Evolutionary conservation across 2,797 vertebrate genomes (phyloP), one percentile per base, ranked within the genome.

Genomic region (Fringilla coelebs): DNA sequence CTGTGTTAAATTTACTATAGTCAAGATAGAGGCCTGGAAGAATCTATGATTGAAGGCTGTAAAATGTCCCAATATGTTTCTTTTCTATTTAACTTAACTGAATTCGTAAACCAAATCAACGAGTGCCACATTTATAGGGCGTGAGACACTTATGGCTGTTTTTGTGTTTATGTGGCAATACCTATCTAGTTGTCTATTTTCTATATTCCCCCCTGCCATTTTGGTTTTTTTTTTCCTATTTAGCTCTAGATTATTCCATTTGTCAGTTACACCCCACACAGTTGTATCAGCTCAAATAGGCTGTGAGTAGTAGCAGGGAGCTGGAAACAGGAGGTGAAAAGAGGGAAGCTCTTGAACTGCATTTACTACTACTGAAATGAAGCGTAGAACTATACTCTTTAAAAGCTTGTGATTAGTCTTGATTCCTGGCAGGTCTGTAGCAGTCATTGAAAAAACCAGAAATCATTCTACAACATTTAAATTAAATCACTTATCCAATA

Each of bases 381-480:
- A 85, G 43, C 22, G 24, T 49, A 20, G 40, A 83, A 32, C 29
- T 51, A 6, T 34, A 10, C 2, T 62, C 24, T 70, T 68, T 57
- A 83, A 68, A 60, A 85, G 43, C 17, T 73, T 2, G 0, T 62
- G 38, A 61, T 65, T 83, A 85, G 41, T 85, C 45, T 79, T 85
- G 58, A 62, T 73, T 90, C n/a, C 32, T 90, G 85, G 25, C 8
- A 31, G 40, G 24, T 38, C 48, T 91, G 17, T 89, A 90, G 67
- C 16, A 78, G 34, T 32, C 45, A 79, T 26, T 58, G 45, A 71
- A 58, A 85, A 89, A 79, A 40, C 1, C 40, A 85, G 41, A 78
- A 95, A 93, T 75, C 31, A 36, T 13, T 54, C 66, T 83, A 22
- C 38, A 74, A 22, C 90, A 93, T 89, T 96, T 88, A 70, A 81